Evolutionary conservation across 2,888 invertebrate genomes (phyloP).

Genomic region (Sylvicola cinctus): DNA sequence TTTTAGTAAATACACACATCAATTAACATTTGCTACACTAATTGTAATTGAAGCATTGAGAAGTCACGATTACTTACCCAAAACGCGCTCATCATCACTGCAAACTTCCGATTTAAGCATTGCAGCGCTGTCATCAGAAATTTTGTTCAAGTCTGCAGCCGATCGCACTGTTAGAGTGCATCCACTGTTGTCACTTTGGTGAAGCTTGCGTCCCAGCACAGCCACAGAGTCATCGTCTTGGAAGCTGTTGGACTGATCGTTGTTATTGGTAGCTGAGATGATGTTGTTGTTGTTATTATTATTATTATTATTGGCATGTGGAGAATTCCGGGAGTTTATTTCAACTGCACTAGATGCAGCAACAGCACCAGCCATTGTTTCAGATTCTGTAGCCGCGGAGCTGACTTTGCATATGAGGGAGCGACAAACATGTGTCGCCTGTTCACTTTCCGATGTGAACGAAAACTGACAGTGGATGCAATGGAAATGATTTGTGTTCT

Average conservation of each 20-base stretch:
- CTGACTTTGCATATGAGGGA: constrained; percentile 33
- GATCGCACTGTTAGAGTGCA: no score
- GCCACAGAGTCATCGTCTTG: constrained; percentile 13
- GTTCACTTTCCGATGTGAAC: constrained; percentile 27
- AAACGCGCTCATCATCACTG: constrained; percentile 14
- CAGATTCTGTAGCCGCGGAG: constrained; percentile 25
- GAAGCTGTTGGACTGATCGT: constrained; percentile 18
- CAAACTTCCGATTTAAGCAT: no score
- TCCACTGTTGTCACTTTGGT: no score
- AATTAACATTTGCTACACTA: no score
- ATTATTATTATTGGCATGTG: no score
- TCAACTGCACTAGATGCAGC: constrained; percentile 64
- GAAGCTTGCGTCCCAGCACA: no score
- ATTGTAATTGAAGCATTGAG: no score
- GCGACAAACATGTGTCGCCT: constrained; percentile 7
- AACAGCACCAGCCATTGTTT: constrained; percentile 59
- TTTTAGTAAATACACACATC: no score
- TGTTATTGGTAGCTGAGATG: constrained; percentile 40
- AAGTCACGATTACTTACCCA: constrained; percentile 8
- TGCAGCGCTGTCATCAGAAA: no score
- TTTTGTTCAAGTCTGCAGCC: no score
- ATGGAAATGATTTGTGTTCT: constrained; percentile 54
- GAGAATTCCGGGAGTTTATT: no score
- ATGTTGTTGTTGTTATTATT: constrained; percentile 56
- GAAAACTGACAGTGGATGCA: constrained; percentile 53